A percentile compares a stretch with the other conserved stretches of the same genome.
phyloP scores from a whole-genome alignment of 2,888 invertebrate genomes.

The Tholera decimalis region DNA sequence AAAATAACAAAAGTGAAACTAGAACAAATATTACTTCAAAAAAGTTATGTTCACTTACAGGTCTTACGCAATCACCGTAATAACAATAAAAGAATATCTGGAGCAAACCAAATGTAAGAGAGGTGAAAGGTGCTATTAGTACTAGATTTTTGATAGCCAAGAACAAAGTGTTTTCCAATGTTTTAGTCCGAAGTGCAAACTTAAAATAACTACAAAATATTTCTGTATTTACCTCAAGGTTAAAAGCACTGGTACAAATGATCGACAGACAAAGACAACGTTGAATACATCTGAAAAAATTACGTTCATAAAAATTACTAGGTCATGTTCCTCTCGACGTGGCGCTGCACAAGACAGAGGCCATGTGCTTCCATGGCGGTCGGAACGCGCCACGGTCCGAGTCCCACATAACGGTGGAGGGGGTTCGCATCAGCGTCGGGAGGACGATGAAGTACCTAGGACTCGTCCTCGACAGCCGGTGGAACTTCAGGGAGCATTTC shows the following conservation, averaged over 20 bases:
- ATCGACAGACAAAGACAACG: conserved; percentile 75
- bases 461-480: no score
- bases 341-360: no score
- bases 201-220: neutral
- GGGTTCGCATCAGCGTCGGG: no score
- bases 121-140: conserved; percentile 72
- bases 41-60: conserved; percentile 68
- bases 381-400: no score
- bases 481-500: no score
- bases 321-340: no score
- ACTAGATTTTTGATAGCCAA: conserved; percentile 73
- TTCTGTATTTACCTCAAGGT: conserved; percentile 70
- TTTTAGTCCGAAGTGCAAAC: neutral
- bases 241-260: conserved; percentile 79
- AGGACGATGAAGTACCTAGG: no score
- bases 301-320: neutral
- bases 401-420: no score
- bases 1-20: conserved; percentile 46
- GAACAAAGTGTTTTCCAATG: conserved; percentile 54
- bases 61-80: conserved; percentile 76
- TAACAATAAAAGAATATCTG: conserved; percentile 80
- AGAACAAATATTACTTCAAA: conserved; percentile 17
- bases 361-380: no score
- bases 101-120: conserved; percentile 70
- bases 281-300: conserved; percentile 76